These are phyloP conservation scores for Cynopterus brachyotis DNA, from an alignment of 2,113 vertebrate genomes.

Conservation along the genomic window DNA sequence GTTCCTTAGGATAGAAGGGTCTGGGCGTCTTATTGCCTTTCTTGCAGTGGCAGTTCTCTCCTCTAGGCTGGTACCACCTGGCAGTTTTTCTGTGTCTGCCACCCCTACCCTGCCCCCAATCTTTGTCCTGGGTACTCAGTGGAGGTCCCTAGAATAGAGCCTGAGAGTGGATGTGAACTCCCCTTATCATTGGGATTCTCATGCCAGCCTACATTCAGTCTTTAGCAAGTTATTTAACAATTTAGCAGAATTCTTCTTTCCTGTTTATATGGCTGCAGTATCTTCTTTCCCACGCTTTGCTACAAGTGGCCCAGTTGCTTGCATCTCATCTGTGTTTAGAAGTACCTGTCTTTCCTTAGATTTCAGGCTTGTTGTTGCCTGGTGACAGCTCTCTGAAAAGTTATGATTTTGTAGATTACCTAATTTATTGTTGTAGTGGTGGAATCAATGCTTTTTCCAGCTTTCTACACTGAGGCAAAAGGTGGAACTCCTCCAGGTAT, in stretches of 20 bases:
- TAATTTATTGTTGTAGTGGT: not conserved
- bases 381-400: not conserved
- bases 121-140: not conserved
- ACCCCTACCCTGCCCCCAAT: not conserved
- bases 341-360: not conserved
- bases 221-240: not conserved
- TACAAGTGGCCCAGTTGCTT: not conserved
- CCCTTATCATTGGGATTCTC: not conserved
- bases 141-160: not conserved
- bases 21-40: not conserved
- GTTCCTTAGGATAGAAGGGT: not conserved
- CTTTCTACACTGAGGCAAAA: not conserved
- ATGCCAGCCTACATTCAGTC: not conserved
- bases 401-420: not conserved
- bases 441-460: not conserved
- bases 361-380: not conserved
- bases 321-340: not conserved
- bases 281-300: not conserved
- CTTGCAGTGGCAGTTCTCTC: not conserved
- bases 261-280: not conserved
- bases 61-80: not conserved
- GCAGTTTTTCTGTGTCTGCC: not conserved
- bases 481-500: not conserved
- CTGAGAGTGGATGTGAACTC: not conserved
- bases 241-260: not conserved